Evolutionary conservation across 1,140 invertebrate species (phyloP), one percentile per base, ranked within the genome.

Genomic region (Paralvinella palmiformis): DNA sequence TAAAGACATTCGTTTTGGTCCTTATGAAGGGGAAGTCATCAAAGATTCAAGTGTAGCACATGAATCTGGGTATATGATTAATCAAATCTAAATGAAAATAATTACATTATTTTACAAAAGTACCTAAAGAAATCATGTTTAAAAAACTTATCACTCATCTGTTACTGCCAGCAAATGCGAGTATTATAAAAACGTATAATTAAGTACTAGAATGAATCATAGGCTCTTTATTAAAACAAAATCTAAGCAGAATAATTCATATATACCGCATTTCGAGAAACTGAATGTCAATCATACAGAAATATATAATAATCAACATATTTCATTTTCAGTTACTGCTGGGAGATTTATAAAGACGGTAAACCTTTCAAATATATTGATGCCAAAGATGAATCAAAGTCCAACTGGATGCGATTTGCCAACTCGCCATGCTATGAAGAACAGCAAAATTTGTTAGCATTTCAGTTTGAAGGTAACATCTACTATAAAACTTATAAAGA

Each of bases 391-490:
- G 60, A 69, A 1, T 69, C 71, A 37, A 63, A 65, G 81, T 24
- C 67, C 22, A 85, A 85, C 71, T 85, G 84, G 83, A 79, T 85
- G 80, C 75, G 83, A 0, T 85, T 80, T 61, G 80, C 85, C 1
- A 85, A 85, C 71, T 85, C 83, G 68, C 75, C 83, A 3, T 68
- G 79, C n/a, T 69, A 78, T 67, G 73, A 71, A 48, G 53, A 63
- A 45, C 81, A 84, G 60, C 82, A 83, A 62, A 85, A 85, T 68
- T 69, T 85, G 2, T 66, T 83, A 4, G 82, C 83, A 0, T 84
- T 81, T 66, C 84, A 85, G 69, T 83, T 82, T 70, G 70, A 75
- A 32, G 81, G 82, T 10, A 57, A 82, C 31, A 73, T 85, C 3
- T 85, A 81, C 58, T 85, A 84, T 70, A 77, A 81, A 57, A 83